Percentiles rank a stretch among this genome's conserved stretches.
Conservation (phyloP, 2,888 invertebrate genomes). For the Lochmaea crataegi region DNA sequence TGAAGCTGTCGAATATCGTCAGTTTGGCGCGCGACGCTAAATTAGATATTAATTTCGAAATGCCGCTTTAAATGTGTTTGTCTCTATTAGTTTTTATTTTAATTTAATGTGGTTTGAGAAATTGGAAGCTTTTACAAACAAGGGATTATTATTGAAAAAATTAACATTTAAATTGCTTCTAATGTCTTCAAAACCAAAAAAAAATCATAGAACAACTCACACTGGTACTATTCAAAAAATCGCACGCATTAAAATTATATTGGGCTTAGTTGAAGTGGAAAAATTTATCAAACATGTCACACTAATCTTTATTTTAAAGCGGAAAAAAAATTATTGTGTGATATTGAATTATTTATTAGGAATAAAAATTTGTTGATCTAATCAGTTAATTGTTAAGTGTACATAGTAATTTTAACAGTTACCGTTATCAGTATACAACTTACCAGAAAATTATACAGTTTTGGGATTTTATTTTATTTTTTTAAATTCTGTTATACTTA, state of each 20-base stretch:
- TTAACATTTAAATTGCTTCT: background rate
- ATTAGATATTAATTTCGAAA: conserved; percentile 85
- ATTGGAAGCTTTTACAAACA: background rate
- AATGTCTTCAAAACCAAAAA: background rate
- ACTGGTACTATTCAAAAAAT: background rate
- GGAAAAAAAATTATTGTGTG: background rate
- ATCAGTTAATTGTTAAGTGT: conserved; percentile 12
- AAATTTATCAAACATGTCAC: background rate
- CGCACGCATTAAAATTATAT: too few species aligned
- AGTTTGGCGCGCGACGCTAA: conserved; percentile 80
- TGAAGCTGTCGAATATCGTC: conserved; percentile 82
- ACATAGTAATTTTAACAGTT: conserved; percentile 28
- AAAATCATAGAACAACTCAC: background rate
- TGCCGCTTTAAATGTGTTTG: conserved; percentile 57
- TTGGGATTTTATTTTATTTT: background rate
- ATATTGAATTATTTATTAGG: conserved; percentile 8
- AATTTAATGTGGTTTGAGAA: background rate
- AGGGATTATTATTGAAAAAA: too few species aligned
- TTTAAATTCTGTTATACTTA: background rate
- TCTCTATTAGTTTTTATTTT: conserved; percentile 8
- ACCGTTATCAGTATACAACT: conserved; percentile 14
- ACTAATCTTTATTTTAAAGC: background rate
- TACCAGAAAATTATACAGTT: background rate
- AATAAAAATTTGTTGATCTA: background rate
- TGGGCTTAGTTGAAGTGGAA: background rate